These are phyloP conservation scores for Temnothorax nylanderi DNA, from an alignment of 1,140 invertebrate genomes.

Conservation along the genomic window DNA sequence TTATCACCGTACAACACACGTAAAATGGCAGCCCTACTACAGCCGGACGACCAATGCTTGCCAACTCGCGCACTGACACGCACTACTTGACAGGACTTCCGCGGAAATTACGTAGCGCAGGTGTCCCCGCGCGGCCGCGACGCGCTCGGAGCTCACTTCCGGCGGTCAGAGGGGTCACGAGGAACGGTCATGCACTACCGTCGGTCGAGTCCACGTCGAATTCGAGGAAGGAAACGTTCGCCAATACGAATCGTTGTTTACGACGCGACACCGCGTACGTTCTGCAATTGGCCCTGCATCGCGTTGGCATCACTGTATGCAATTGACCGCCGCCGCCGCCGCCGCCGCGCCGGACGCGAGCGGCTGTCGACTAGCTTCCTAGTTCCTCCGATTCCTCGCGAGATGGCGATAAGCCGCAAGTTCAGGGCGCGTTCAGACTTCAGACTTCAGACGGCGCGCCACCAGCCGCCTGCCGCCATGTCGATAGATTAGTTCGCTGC, in stretches of 20 bases:
- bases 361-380: too few relatives aligned
- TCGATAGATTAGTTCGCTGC: not conserved
- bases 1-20: conserved; percentile 66
- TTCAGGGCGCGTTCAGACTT: too few relatives aligned
- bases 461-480: too few relatives aligned
- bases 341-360: not conserved
- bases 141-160: not conserved
- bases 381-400: too few relatives aligned
- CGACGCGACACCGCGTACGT: conserved; percentile 71
- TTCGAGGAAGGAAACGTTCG: conserved; percentile 13
- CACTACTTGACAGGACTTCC: conserved; percentile 32
- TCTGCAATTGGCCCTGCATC: conserved; percentile 62
- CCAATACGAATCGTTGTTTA: conserved; percentile 68
- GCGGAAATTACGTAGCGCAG: conserved; percentile 23
- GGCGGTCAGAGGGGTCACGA: not conserved
- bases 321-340: not conserved
- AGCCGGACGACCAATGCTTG: conserved; percentile 69
- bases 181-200: not conserved
- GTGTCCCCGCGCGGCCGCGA: not conserved
- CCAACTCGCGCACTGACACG: conserved; percentile 73
- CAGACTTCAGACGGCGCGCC: too few relatives aligned
- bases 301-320: conserved; percentile 67
- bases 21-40: conserved; percentile 72
- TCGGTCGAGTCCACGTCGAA: not conserved
- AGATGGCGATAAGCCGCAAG: conserved; percentile 38